Conservation (phyloP, 2,888 invertebrate genomes). For the Eupithecia tripunctaria region DNA sequence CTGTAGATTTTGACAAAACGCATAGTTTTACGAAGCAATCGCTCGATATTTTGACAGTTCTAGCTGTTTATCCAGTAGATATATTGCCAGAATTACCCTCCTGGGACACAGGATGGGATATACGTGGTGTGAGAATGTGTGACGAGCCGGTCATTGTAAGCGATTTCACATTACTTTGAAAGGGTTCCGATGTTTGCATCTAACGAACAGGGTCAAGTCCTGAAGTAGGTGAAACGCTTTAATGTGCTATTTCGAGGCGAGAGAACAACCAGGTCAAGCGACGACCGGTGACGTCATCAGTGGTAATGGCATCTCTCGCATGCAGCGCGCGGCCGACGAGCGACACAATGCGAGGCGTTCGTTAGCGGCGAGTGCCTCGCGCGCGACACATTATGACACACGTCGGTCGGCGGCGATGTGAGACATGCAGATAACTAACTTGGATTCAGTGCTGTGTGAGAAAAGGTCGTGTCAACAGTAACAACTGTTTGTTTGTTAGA, state of each 20-base stretch:
- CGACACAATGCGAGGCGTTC: conserved; percentile 7
- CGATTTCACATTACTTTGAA: neutral
- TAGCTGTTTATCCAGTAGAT: too few species aligned
- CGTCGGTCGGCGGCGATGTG: neutral
- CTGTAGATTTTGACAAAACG: too few species aligned
- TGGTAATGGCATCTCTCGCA: neutral
- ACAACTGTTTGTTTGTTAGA: neutral
- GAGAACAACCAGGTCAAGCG: neutral
- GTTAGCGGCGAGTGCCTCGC: conserved; percentile 1
- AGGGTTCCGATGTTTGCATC: neutral
- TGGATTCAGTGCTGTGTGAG: neutral
- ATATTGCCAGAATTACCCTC: too few species aligned
- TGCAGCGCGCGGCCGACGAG: neutral
- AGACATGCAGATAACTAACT: neutral
- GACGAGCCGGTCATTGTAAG: neutral
- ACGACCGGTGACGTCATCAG: neutral
- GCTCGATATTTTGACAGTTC: too few species aligned
- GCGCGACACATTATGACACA: neutral
- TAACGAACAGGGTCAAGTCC: neutral
- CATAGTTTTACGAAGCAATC: too few species aligned
- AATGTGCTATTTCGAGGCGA: neutral
- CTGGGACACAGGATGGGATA: neutral
- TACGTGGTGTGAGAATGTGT: neutral
- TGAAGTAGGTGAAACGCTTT: neutral
- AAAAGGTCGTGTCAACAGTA: neutral